These are phyloP conservation scores for Polymixis flavicincta DNA, from an alignment of 2,888 invertebrate species.

Conservation along the genomic window DNA sequence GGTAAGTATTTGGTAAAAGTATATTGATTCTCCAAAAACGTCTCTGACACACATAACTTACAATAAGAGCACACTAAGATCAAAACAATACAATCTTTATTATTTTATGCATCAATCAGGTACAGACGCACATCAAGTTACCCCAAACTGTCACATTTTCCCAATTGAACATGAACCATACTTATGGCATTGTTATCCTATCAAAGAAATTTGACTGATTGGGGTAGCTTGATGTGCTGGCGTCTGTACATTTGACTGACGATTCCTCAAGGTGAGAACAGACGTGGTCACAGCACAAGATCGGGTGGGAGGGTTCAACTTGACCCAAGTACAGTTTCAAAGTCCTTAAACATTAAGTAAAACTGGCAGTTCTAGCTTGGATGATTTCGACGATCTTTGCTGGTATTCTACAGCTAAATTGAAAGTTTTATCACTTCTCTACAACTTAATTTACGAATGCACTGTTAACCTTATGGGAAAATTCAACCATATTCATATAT, in stretches of 20 bases:
- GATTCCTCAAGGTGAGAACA: not conserved
- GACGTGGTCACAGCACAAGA: not conserved
- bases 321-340: not conserved
- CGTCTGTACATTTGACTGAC: not conserved
- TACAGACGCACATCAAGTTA: too few relatives aligned
- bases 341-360: not conserved
- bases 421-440: not conserved
- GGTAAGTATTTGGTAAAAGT: too few relatives aligned
- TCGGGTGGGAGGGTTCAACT: not conserved
- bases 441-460: not conserved
- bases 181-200: too few relatives aligned
- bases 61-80: not conserved
- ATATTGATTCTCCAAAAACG: not conserved
- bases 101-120: not conserved
- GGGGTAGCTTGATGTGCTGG: too few relatives aligned
- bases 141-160: too few relatives aligned
- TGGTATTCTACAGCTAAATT: not conserved
- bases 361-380: not conserved
- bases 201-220: too few relatives aligned
- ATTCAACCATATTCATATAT: not conserved
- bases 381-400: not conserved
- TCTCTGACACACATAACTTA: not conserved
- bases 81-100: not conserved
- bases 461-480: not conserved
- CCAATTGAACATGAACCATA: too few relatives aligned